Evolutionary conservation across 2,797 vertebrate species (phyloP).

Genomic region (Oophaga sylvatica): DNA sequence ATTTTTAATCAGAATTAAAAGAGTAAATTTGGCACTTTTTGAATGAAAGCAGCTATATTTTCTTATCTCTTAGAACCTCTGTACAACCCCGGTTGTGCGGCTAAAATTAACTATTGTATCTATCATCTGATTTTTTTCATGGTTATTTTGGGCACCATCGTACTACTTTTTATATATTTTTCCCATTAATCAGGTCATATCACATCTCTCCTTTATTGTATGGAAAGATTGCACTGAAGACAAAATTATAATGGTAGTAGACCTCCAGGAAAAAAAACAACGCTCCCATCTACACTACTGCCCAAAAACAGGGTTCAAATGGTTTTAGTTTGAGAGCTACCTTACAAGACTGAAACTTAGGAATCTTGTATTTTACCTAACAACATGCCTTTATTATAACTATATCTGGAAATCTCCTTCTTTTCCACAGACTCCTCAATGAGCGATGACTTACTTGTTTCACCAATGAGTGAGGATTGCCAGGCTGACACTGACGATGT

Average conservation of each 20-base stretch:
- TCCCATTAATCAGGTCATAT: neutral
- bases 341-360: neutral
- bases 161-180: neutral
- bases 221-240: neutral
- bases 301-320: neutral
- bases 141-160: too few relatives aligned
- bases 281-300: neutral
- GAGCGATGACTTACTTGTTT: slow-evolving; percentile 76
- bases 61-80: neutral
- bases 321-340: neutral
- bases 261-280: neutral
- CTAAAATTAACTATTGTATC: neutral
- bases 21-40: neutral
- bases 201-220: neutral
- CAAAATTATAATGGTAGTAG: neutral
- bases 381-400: neutral
- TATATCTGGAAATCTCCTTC: slow-evolving; percentile 16
- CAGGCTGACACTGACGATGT: slow-evolving; percentile 81
- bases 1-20: too few relatives aligned
- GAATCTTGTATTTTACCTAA: neutral
- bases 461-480: slow-evolving; percentile 82
- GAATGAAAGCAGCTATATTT: too few relatives aligned
- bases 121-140: too few relatives aligned
- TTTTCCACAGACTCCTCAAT: slow-evolving; percentile 81
- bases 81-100: neutral